phyloP scores from a whole-genome alignment of 2,797 vertebrate genomes.

The Pipistrellus pygmaeus region DNA sequence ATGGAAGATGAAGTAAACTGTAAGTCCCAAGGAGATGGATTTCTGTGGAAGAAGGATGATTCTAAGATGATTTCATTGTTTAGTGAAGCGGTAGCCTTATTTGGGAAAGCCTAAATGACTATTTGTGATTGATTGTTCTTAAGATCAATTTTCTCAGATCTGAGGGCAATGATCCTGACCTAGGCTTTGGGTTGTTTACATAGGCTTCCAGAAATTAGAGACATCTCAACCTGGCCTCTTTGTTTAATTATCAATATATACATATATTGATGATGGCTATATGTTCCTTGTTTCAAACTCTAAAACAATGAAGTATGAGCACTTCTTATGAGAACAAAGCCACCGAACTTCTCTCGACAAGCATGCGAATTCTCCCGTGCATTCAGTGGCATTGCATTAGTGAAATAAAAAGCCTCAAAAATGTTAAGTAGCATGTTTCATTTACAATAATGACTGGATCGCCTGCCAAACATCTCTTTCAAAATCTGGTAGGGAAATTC shows the following conservation, averaged over 20 bases:
- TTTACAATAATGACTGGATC: constrained; percentile 11
- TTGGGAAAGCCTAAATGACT: neutral
- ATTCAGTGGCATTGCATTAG: neutral
- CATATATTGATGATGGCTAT: neutral
- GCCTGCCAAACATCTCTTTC: neutral
- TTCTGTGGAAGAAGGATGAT: neutral
- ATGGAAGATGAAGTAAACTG: neutral
- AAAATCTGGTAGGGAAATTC: neutral
- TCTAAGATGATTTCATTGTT: neutral
- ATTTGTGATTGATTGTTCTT: neutral
- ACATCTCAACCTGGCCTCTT: neutral
- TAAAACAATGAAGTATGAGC: neutral
- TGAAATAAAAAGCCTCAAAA: neutral
- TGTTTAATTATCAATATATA: neutral
- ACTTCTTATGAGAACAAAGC: neutral
- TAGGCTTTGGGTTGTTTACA: neutral
- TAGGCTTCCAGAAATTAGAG: neutral
- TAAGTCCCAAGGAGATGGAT: neutral
- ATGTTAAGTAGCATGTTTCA: neutral
- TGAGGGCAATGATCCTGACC: neutral
- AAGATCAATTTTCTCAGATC: constrained; percentile 16
- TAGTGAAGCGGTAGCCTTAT: neutral
- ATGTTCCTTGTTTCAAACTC: neutral
- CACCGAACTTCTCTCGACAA: neutral
- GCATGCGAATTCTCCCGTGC: neutral